These are phyloP conservation scores for Oryzias woworae DNA, from an alignment of 2,113 vertebrate species.

Conservation along the genomic window DNA sequence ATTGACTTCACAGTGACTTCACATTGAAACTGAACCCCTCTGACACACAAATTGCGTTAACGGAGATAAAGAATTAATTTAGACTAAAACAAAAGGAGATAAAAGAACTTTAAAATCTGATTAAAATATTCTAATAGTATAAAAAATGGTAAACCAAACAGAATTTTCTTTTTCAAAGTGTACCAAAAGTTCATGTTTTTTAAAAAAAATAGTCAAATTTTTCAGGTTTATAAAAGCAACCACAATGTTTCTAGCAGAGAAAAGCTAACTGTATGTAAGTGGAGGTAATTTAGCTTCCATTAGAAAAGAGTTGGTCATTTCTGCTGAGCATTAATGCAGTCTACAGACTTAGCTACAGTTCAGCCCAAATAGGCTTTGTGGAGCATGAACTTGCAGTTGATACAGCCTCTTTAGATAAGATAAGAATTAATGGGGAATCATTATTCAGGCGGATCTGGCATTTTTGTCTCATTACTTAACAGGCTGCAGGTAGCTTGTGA, in stretches of 20 bases:
- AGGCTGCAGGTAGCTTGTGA: conserved; percentile 26
- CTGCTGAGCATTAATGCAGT: conserved; percentile 35
- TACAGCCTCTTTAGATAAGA: conserved; percentile 25
- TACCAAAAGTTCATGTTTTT: conserved; percentile 17
- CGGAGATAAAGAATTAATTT: no score
- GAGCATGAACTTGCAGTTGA: conserved; percentile 25
- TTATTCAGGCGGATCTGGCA: conserved; percentile 56
- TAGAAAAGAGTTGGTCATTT: conserved; percentile 33
- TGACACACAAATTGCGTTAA: no score
- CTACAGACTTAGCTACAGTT: conserved; percentile 27
- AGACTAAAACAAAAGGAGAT: no score
- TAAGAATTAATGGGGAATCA: conserved; percentile 60
- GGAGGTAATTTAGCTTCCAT: conserved; percentile 65
- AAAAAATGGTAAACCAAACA: no score
- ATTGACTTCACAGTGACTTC: no score
- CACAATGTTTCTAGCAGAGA: conserved; percentile 11
- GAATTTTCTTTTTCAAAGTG: neutral
- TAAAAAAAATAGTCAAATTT: conserved; percentile 24
- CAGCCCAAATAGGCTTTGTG: conserved; percentile 29
- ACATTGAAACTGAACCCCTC: no score
- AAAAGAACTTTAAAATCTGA: no score
- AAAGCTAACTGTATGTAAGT: conserved; percentile 40
- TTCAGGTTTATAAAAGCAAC: conserved; percentile 25
- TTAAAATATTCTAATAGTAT: no score
- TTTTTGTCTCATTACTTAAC: conserved; percentile 62